Evolutionary conservation across 2,888 invertebrate genomes (phyloP).

Genomic region (Trilocha varians): DNA sequence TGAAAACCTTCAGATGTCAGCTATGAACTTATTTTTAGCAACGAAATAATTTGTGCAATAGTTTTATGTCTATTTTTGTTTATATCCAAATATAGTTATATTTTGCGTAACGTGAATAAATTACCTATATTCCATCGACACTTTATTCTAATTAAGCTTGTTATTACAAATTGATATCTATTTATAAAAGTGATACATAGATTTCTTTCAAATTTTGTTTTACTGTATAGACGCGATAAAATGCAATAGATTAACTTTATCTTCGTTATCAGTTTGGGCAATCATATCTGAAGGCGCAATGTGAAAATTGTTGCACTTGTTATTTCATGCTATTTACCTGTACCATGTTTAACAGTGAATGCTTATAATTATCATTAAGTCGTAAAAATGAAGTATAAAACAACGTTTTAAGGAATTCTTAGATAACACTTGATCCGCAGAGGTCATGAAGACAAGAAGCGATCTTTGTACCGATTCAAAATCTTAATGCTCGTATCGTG

Average conservation of each 20-base stretch:
- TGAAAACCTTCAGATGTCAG: too few relatives aligned
- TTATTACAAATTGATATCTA: not conserved
- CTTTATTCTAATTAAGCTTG: too few relatives aligned
- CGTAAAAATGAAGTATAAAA: not conserved
- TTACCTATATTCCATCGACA: too few relatives aligned
- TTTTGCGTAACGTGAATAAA: too few relatives aligned
- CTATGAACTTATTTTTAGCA: too few relatives aligned
- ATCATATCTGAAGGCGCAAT: not conserved
- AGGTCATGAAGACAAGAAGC: not conserved
- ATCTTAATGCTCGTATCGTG: not conserved
- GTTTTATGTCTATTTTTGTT: too few relatives aligned
- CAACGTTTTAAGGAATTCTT: not conserved
- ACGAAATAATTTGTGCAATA: too few relatives aligned
- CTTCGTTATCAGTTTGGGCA: constrained; percentile 10
- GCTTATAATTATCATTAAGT: not conserved
- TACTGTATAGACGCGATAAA: constrained; percentile 1
- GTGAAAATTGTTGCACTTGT: not conserved
- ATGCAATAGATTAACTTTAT: constrained; percentile 17
- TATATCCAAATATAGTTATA: too few relatives aligned
- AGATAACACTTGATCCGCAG: not conserved
- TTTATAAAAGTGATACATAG: too few relatives aligned
- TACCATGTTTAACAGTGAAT: not conserved
- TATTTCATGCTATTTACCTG: not conserved
- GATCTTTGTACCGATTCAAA: not conserved
- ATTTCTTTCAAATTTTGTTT: too few relatives aligned